These are phyloP conservation scores for Deroplatys truncata DNA, from an alignment of 2,888 invertebrate genomes.

Conservation along the genomic window DNA sequence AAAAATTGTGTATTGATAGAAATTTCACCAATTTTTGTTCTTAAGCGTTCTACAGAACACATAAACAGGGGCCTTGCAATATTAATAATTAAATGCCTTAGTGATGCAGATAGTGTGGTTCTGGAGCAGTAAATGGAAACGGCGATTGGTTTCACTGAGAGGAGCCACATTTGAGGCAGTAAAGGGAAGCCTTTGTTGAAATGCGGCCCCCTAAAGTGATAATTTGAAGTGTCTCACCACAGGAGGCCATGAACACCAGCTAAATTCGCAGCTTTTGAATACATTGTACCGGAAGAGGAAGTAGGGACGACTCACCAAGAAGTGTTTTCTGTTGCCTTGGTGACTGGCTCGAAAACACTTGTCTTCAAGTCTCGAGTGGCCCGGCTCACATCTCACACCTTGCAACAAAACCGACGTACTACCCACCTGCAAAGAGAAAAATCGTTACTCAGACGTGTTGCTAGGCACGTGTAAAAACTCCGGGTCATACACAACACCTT, in stretches of 20 bases:
- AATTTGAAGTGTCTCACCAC: background rate
- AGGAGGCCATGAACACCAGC: background rate
- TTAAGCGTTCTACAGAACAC: too few species aligned
- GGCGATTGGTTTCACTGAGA: too few species aligned
- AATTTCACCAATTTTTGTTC: too few species aligned
- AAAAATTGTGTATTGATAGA: too few species aligned
- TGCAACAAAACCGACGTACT: background rate
- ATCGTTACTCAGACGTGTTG: background rate
- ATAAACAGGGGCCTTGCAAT: too few species aligned
- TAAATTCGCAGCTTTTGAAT: background rate
- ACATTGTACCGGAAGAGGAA: background rate
- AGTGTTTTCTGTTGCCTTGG: background rate
- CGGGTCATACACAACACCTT: background rate
- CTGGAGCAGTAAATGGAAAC: too few species aligned
- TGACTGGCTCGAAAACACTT: background rate
- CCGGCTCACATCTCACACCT: background rate
- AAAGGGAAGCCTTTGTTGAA: too few species aligned
- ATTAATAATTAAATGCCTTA: too few species aligned
- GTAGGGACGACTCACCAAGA: too few species aligned
- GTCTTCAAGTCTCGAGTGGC: background rate
- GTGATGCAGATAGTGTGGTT: too few species aligned
- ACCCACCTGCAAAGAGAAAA: background rate
- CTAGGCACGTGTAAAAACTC: background rate
- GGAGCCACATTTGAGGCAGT: too few species aligned
- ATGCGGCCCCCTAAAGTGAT: background rate